These are phyloP conservation scores for Ceratina calcarata DNA, from an alignment of 1,140 invertebrate species.

Conservation along the genomic window DNA sequence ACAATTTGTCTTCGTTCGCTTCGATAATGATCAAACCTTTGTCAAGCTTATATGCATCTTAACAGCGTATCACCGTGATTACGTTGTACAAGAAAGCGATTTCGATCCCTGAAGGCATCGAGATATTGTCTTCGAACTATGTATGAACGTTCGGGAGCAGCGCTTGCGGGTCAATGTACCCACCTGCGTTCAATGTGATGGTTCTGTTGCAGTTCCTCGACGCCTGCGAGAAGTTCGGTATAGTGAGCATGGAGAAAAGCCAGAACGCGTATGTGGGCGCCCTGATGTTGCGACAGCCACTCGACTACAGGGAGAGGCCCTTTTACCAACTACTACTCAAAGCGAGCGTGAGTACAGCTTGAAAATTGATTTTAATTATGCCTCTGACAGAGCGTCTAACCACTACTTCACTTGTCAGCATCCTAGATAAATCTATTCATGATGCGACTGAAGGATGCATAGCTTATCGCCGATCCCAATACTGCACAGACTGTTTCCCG, in stretches of 20 bases:
- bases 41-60: no score
- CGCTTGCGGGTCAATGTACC: not conserved
- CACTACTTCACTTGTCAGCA: not conserved
- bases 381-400: not conserved
- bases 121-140: not conserved
- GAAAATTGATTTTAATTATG: slow-evolving; percentile 71
- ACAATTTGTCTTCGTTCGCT: no score
- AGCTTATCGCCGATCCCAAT: slow-evolving; percentile 11
- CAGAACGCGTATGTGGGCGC: slow-evolving; percentile 84
- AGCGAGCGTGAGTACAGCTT: slow-evolving; percentile 84
- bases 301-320: slow-evolving; percentile 87
- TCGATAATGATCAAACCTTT: no score
- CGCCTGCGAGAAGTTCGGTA: slow-evolving; percentile 86
- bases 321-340: slow-evolving; percentile 87
- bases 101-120: not conserved
- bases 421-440: slow-evolving; percentile 20
- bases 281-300: slow-evolving; percentile 83
- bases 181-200: not conserved
- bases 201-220: slow-evolving; percentile 83
- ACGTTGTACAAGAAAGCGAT: not conserved
- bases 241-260: slow-evolving; percentile 84
- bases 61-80: not conserved
- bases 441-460: not conserved
- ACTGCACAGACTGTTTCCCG: not conserved
- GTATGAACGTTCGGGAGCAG: not conserved